A percentile compares a stretch with the other conserved stretches of the same genome.
phyloP scores from a whole-genome alignment of 2,888 invertebrate genomes.

The Dermolepida albohirtum region DNA sequence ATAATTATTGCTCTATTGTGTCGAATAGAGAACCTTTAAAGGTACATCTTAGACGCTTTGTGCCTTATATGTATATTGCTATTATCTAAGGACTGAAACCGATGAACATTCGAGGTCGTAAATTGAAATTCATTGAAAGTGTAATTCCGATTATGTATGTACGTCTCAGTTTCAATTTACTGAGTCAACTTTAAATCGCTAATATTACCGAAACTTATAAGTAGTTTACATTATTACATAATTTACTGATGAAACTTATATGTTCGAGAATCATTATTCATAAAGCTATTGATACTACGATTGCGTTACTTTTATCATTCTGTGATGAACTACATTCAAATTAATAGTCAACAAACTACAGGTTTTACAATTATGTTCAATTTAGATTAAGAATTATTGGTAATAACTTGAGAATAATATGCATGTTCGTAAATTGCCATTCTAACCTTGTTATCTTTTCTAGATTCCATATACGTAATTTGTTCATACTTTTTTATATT shows the following conservation, averaged over 20 bases:
- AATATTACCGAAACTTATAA: slow-evolving; percentile 30
- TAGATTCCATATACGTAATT: too few species aligned
- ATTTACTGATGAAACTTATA: neutral
- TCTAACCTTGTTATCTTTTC: too few species aligned
- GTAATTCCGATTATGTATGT: slow-evolving; percentile 52
- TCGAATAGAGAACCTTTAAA: neutral
- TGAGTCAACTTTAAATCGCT: slow-evolving; percentile 27
- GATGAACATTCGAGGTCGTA: slow-evolving; percentile 55
- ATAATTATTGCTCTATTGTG: slow-evolving; percentile 2
- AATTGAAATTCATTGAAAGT: slow-evolving; percentile 56
- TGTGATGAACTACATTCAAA: too few species aligned
- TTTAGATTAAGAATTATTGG: too few species aligned
- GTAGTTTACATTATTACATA: neutral
- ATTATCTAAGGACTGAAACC: slow-evolving; percentile 54
- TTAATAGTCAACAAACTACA: too few species aligned
- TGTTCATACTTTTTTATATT: too few species aligned
- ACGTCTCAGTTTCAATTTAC: slow-evolving; percentile 52
- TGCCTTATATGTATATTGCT: slow-evolving; percentile 54
- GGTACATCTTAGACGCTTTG: slow-evolving; percentile 16
- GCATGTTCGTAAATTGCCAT: too few species aligned
- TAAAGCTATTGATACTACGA: neutral
- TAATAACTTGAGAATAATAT: too few species aligned
- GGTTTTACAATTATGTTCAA: too few species aligned
- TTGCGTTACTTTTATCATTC: too few species aligned
- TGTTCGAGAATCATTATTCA: neutral